Percentiles rank a stretch among this genome's conserved stretches.
phyloP scores from a whole-genome alignment of 2,888 invertebrate species.

The Ornithoptera alexandrae region DNA sequence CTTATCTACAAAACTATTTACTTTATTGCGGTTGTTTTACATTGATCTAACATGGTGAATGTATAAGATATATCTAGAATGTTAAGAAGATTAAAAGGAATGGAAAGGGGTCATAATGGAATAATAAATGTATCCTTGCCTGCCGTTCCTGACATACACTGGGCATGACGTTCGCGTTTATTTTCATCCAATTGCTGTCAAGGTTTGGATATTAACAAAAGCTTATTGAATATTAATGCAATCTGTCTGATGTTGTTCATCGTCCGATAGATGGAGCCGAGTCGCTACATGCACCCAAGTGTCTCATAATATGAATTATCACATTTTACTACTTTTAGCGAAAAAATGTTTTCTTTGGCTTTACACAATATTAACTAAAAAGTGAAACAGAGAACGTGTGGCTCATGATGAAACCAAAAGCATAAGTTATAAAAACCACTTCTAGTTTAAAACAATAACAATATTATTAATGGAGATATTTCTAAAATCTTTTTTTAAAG shows the following conservation, averaged over 20 bases:
- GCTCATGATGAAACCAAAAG: too few relatives aligned
- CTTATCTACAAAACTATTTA: neutral
- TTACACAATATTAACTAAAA: too few relatives aligned
- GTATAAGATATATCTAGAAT: slow-evolving; percentile 38
- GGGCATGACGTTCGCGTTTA: slow-evolving; percentile 33
- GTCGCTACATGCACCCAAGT: slow-evolving; percentile 30
- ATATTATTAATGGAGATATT: too few relatives aligned
- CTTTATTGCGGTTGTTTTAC: neutral
- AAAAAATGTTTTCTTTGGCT: neutral
- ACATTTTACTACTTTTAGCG: neutral
- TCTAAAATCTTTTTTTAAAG: too few relatives aligned
- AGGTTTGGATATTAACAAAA: slow-evolving; percentile 57
- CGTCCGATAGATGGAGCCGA: slow-evolving; percentile 30
- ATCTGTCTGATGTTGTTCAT: slow-evolving; percentile 35
- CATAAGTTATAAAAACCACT: too few relatives aligned
- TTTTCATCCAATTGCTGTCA: slow-evolving; percentile 56
- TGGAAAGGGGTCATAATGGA: slow-evolving; percentile 53
- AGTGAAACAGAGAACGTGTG: too few relatives aligned
- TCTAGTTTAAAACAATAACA: too few relatives aligned
- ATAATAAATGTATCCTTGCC: slow-evolving; percentile 55
- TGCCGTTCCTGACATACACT: slow-evolving; percentile 23
- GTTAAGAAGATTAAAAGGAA: slow-evolving; percentile 40
- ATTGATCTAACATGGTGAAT: slow-evolving; percentile 26
- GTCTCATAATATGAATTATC: slow-evolving; percentile 15
- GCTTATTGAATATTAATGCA: slow-evolving; percentile 44